phyloP scores from a whole-genome alignment of 1,140 invertebrate species.

The Maconellicoccus hirsutus region DNA sequence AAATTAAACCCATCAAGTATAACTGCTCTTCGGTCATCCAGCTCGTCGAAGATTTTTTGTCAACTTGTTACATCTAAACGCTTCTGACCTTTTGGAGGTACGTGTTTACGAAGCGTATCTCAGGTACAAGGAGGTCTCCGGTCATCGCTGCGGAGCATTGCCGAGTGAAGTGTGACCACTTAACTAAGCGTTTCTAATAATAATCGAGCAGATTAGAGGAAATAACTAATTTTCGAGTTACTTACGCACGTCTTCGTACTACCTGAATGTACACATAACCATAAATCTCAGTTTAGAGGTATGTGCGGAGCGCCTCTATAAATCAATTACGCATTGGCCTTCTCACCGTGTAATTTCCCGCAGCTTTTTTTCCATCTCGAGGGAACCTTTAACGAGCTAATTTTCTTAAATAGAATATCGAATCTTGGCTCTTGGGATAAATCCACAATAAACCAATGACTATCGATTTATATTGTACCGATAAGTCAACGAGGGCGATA shows the following conservation, averaged over 20 bases:
- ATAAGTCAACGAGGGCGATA: too few species aligned
- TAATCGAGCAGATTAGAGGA: conserved; percentile 18
- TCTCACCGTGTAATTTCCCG: background rate
- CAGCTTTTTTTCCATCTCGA: background rate
- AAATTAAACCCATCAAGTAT: background rate
- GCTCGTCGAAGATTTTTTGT: background rate
- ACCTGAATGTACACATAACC: conserved; percentile 20
- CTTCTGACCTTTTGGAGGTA: conserved; percentile 18
- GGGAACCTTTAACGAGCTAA: background rate
- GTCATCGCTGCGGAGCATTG: background rate
- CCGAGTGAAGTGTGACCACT: conserved; percentile 20
- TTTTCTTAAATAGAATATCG: background rate
- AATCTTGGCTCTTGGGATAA: background rate
- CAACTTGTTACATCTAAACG: background rate
- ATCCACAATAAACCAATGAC: background rate
- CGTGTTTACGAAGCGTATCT: conserved; percentile 12
- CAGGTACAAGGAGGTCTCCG: conserved; percentile 4
- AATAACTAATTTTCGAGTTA: conserved; percentile 22
- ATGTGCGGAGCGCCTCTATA: conserved; percentile 13
- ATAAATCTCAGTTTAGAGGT: conserved; percentile 17
- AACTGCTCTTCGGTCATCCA: background rate
- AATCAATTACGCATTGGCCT: background rate
- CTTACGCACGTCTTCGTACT: conserved; percentile 16
- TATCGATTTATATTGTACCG: too few species aligned
- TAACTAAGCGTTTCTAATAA: conserved; percentile 22